Evolutionary conservation across 2,113 vertebrate species (phyloP), one percentile per base, ranked within the genome.

Genomic region (Bubo blakistoni): DNA sequence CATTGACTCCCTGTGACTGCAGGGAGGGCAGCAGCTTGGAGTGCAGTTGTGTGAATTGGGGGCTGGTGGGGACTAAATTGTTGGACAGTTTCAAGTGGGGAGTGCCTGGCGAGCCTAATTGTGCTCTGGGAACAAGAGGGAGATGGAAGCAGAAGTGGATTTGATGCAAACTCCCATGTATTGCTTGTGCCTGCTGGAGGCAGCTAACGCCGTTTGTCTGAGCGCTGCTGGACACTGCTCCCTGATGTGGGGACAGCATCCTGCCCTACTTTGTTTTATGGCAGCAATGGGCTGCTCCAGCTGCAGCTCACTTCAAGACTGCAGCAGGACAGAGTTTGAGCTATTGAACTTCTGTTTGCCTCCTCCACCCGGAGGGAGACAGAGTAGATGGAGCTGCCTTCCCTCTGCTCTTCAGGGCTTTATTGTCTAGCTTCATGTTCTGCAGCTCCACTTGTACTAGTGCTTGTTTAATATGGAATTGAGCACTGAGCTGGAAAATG

Each of bases 401-500:
- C 71, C 71, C 81, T 77, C 85, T 77, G 86, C 84, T 95, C 79
- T 77, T 90, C 38, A 14, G 78, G 63, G 91, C 79, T 96, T 96
- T 96, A 93, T 94, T 91, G 93, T 95, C 84, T 85, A 62, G 91
- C 74, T 82, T 96, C 38, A 4, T 88, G 72, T 93, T 94, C 67
- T 86, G 78, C 78, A 91, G 86, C 91, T 97, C 79, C 58, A 29
- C 80, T 97, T 91, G 89, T 95, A 91, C 78, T 49, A n/a, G 89
- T 89, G 74, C 91, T 95, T 96, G 86, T 96, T 96, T 94, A 89
- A 95, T 96, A 91, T 90, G 89, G 96, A 84, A 81, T 87, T 95
- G 95, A 91, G 97, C 94, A 97, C 83, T 94, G 95, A 97, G 84
- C 94, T 95, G 91, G 97, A 94, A 97, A 97, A 96, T 96, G 84